phyloP scores from a whole-genome alignment of 2,113 vertebrate genomes.

The Syngnathoides biaculeatus region DNA sequence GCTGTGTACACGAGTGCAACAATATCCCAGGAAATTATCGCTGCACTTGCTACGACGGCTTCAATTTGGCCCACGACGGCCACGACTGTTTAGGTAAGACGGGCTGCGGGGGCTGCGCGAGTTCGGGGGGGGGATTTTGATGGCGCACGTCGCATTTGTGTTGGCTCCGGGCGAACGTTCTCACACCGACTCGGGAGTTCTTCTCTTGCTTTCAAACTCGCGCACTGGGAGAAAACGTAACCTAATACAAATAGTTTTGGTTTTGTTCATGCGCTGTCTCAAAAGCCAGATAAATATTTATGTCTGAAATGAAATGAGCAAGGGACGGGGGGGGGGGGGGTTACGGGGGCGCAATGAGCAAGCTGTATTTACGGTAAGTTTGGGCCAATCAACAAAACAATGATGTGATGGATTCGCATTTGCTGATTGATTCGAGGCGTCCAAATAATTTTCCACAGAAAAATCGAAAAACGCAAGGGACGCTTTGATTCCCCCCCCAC shows the following conservation, averaged over 20 bases:
- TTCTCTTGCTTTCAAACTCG: slow-evolving; percentile 7
- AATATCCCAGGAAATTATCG: slow-evolving; percentile 98
- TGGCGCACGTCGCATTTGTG: slow-evolving; percentile 27
- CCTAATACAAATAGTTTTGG: slow-evolving; percentile 16
- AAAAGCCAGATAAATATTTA: slow-evolving; percentile 14
- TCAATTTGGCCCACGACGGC: slow-evolving; percentile 92
- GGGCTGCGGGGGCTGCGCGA: too few species aligned
- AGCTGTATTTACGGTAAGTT: not conserved
- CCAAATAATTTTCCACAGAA: not conserved
- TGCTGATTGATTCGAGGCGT: not conserved
- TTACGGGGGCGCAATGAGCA: not conserved
- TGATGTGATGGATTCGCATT: slow-evolving; percentile 6
- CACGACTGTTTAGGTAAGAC: slow-evolving; percentile 96
- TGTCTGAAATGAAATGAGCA: slow-evolving; percentile 4
- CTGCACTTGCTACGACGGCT: slow-evolving; percentile 94
- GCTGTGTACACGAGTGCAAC: slow-evolving; percentile 95
- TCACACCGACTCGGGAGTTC: slow-evolving; percentile 13
- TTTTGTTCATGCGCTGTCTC: slow-evolving; percentile 2
- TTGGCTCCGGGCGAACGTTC: slow-evolving; percentile 26
- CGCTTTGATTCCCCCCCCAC: too few species aligned
- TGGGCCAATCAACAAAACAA: not conserved
- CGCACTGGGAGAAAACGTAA: not conserved
- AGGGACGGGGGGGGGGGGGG: not conserved
- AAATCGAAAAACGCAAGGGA: not conserved
- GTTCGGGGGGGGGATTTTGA: not conserved